Conservation (phyloP, 1,140 invertebrate species). For the Musca vetustissima region DNA sequence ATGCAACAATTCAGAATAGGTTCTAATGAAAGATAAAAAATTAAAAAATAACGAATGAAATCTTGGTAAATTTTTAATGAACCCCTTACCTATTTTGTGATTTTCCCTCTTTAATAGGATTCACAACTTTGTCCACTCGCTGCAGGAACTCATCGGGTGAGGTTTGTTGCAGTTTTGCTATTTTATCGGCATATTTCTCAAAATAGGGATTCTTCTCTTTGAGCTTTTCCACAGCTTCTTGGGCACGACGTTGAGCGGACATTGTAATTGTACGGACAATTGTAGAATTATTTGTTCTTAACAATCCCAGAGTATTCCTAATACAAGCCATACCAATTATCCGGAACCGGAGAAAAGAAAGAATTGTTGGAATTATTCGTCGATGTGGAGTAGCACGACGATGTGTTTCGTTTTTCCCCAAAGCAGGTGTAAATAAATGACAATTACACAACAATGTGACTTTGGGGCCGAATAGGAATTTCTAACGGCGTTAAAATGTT, state of each 20-base stretch:
- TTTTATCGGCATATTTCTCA: conserved; percentile 79
- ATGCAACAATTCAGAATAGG: conserved; percentile 57
- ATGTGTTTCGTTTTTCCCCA: too few relatives aligned
- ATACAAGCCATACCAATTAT: conserved; percentile 21
- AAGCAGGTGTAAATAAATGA: too few relatives aligned
- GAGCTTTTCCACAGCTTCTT: conserved; percentile 49
- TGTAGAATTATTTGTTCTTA: background rate
- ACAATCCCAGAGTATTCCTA: conserved; percentile 4
- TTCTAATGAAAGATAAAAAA: conserved; percentile 27
- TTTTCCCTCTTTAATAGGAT: conserved; percentile 55
- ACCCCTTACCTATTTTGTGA: conserved; percentile 50
- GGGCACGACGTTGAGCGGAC: conserved; percentile 42
- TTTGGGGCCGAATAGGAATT: too few relatives aligned
- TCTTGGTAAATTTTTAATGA: background rate
- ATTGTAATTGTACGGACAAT: conserved; percentile 41
- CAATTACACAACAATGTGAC: too few relatives aligned
- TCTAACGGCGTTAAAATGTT: too few relatives aligned
- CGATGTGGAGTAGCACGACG: too few relatives aligned
- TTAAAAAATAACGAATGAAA: background rate
- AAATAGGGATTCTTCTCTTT: conserved; percentile 72
- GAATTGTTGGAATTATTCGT: too few relatives aligned
- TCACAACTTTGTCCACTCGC: conserved; percentile 62
- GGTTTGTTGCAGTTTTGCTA: conserved; percentile 71
- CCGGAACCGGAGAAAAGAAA: too few relatives aligned
- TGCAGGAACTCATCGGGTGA: conserved; percentile 75